Evolutionary conservation across 1,140 invertebrate species (phyloP).

Genomic region (Drosophila tsacasi): DNA sequence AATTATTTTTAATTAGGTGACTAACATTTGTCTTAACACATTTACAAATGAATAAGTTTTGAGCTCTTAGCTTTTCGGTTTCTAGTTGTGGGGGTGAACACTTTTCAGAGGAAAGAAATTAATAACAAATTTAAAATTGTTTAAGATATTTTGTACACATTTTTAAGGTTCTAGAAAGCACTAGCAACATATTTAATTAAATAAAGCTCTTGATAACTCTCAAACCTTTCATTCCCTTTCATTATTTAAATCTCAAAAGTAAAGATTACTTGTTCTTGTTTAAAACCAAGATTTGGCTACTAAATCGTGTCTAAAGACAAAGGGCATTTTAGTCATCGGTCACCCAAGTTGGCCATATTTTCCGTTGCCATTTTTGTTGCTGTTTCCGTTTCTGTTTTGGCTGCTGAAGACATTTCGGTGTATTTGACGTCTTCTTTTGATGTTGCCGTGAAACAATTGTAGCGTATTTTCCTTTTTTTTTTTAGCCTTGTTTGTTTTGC

Average conservation of each 20-base stretch:
- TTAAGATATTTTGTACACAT: background rate
- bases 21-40: background rate
- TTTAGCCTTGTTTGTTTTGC: conserved; percentile 20
- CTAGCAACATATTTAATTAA: background rate
- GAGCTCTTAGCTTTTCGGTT: background rate
- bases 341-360: conserved; percentile 1
- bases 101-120: background rate
- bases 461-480: conserved; percentile 27
- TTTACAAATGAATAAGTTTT: background rate
- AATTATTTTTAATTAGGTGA: conserved; percentile 11
- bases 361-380: conserved; percentile 7
- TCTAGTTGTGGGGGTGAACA: background rate
- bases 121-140: no score
- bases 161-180: background rate
- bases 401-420: conserved; percentile 61
- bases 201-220: background rate
- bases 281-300: background rate
- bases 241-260: background rate
- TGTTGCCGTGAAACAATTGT: conserved; percentile 65
- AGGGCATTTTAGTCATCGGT: conserved; percentile 21
- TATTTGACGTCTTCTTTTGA: conserved; percentile 65
- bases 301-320: background rate
- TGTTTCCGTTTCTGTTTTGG: conserved; percentile 19
- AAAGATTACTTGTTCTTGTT: no score
- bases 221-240: background rate